Base-by-base conservation (phyloP, 30 jellyfish, hydroid and myxozoan species). In the Hydra vulgaris region DNA sequence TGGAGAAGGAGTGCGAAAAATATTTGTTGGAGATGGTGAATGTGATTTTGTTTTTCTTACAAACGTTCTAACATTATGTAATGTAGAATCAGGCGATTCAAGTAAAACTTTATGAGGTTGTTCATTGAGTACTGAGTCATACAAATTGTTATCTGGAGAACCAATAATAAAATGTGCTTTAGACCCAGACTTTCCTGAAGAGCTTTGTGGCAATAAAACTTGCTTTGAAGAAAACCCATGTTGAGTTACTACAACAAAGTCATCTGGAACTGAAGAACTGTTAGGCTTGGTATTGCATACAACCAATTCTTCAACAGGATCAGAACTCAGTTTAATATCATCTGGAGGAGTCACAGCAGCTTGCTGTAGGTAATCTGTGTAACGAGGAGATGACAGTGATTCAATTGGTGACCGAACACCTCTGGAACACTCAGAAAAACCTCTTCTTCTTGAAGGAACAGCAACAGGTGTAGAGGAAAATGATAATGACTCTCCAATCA, bases 381-480 rank as follows among this genome's bases (percentile, higher is more conserved):
- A 80, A 7, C 70, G 53, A 1, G 87, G 87, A 8, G 87, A 80
- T n/a, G 87, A 80, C 22, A 61, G 89, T 0, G 97, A 76, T 20
- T 81, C 82, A 86, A 79, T 52, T 17, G 97, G 89, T 27, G 95
- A 81, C 27, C 97, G 81, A 7, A 90, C 80, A 18, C 97, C 97
- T 27, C 87, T 78, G 21, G 97, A 90, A 79, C 89, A 81, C 67
- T 88, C 88, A 7, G 97, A 90, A 69, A 76, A 90, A n/a, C 96
- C 95, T 67, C 97, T 69, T 53, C 97, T 76, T 77, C 97, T 53
- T 22, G 82, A 72, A 7, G 98, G 98, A 15, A 91, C 98, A 25
- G 98, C 98, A 89, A 91, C 88, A n/a, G 98, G 98, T 55, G 92
- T 91, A 17, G 98, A 87, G 81, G 83, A 86, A 54, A 26, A 68